A percentile compares a stretch with the other conserved stretches of the same genome.
Conservation (phyloP, 2,113 vertebrate genomes). For the Rhagologus leucostigma region DNA sequence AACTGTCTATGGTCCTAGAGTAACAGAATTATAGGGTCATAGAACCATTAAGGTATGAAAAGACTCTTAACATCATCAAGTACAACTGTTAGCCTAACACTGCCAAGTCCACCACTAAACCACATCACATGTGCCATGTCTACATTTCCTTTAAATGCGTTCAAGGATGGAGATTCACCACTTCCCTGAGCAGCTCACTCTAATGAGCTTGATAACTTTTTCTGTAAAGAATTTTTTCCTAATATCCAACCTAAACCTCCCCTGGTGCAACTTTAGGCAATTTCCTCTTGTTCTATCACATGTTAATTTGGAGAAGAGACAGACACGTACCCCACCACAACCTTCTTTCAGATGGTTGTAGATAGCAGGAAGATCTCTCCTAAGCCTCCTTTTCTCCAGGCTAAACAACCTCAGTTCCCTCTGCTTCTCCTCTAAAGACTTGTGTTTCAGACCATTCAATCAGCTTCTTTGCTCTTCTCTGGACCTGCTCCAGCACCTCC, state of each 20-base stretch:
- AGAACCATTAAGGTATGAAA: neutral
- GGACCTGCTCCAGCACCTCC: neutral
- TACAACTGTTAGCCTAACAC: neutral
- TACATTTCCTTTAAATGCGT: neutral
- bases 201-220: neutral
- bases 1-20: neutral
- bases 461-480: neutral
- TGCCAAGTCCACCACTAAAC: neutral
- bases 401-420: neutral
- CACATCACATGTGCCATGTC: too few species aligned
- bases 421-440: neutral
- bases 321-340: neutral
- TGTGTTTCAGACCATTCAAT: neutral
- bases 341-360: neutral
- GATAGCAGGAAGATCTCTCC: neutral
- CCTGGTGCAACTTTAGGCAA: neutral
- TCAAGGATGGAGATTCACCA: neutral
- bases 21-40: neutral
- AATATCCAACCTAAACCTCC: neutral
- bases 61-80: neutral
- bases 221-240: neutral
- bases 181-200: neutral
- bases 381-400: neutral
- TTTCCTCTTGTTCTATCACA: neutral
- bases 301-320: neutral